Percentiles rank a stretch among this genome's conserved stretches.
These are phyloP conservation scores for Origma solitaria DNA, from an alignment of 2,113 vertebrate genomes.

Conservation along the genomic window DNA sequence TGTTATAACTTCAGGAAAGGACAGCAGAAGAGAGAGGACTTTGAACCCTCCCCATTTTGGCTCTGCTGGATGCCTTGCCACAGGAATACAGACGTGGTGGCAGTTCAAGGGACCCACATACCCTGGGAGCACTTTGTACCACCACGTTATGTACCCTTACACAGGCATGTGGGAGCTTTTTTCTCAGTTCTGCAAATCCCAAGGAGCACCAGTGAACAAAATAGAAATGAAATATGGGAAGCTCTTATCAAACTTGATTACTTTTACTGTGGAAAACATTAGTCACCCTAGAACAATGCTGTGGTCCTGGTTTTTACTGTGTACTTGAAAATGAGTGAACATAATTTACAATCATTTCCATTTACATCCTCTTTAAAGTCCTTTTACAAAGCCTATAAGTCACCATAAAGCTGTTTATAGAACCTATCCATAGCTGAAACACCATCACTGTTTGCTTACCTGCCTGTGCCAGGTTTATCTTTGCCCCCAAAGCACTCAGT, in stretches of 20 bases:
- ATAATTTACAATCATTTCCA: constrained; percentile 2
- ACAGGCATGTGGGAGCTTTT: neutral
- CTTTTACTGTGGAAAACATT: neutral
- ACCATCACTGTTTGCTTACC: neutral
- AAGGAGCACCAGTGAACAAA: neutral
- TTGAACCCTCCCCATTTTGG: constrained; percentile 25
- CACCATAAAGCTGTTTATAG: neutral
- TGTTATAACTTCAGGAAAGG: neutral
- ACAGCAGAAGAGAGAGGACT: neutral
- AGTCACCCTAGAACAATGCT: neutral
- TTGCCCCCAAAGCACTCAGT: neutral
- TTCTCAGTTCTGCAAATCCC: neutral
- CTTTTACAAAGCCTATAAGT: neutral
- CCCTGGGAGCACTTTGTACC: neutral
- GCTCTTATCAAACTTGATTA: neutral
- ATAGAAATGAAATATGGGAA: neutral
- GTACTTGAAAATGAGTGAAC: neutral
- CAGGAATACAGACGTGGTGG: neutral
- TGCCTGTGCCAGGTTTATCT: neutral
- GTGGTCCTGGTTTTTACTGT: neutral
- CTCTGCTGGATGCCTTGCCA: neutral
- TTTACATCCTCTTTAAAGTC: neutral
- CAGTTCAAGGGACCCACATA: neutral
- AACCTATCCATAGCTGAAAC: neutral
- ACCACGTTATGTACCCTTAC: accelerated